Evolutionary conservation across 1,140 invertebrate species (phyloP).

Genomic region (Diuraphis noxia): DNA sequence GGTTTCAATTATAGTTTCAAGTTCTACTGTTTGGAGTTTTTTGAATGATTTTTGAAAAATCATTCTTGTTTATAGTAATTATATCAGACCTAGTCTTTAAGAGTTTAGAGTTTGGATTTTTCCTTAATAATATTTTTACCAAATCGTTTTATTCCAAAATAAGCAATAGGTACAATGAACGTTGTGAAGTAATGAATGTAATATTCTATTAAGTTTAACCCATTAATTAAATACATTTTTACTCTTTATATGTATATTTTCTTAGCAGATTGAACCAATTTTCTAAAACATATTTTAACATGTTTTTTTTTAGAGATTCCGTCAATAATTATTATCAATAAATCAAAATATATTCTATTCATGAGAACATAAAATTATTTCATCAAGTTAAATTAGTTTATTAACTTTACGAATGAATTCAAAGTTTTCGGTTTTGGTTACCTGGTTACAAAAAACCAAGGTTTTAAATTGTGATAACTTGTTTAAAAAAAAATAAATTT

Average conservation of each 20-base stretch:
- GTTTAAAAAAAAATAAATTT: background rate
- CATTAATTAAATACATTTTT: background rate
- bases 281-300: background rate
- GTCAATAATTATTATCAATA: background rate
- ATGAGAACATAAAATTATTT: background rate
- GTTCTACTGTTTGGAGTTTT: too few relatives aligned
- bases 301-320: background rate
- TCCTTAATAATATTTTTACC: background rate
- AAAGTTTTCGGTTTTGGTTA: background rate
- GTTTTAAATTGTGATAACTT: background rate
- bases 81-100: background rate
- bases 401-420: background rate
- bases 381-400: background rate
- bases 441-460: background rate
- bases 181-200: background rate
- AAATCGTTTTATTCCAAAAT: background rate
- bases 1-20: too few relatives aligned
- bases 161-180: background rate
- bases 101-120: background rate
- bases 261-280: background rate
- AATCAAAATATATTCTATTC: background rate
- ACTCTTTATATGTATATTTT: background rate
- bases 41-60: too few relatives aligned
- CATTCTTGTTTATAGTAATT: background rate
- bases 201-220: background rate